Base-by-base conservation (phyloP, 1,140 invertebrate genomes). In the Drosophila oshimai region DNA sequence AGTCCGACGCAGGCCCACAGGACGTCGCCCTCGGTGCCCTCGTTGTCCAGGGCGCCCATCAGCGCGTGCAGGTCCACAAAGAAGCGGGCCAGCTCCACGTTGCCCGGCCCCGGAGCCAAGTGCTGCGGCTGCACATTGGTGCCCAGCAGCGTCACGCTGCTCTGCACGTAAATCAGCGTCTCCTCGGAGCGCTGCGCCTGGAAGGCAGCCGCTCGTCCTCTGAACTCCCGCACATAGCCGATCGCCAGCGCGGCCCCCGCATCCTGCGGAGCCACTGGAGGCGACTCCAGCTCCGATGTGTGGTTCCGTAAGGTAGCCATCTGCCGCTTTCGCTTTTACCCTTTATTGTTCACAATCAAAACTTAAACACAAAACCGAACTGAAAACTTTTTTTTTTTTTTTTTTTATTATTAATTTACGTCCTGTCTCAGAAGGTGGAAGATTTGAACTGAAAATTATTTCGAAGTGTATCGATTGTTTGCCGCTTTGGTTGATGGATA, bases 1-100 rank as follows among this genome's bases (percentile, higher is more conserved):
- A 93, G 90, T 3, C 91, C 79, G 0, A 94, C 75, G 5, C 91
- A 91, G 28, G 76, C 90, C 93, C 93, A 93, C 26, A 91, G 42
- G 2, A 89, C 60, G 12, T 84, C 84, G 2, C 80, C 71, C 20
- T 83, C 80, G 3, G 51, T 31, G 2, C 84, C 71, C n/a, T 86
- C 80, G 2, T 55, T 39, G 17, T 90, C 83, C 10, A 92, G 37
- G 1, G 65, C 46, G 20, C 76, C 74, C 87, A 91, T 90, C n/a
- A 92, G 53, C 0, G 83, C 83, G 39, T 90, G 87, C 39, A 90
- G 34, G 17, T 90, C 89, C 7, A 90, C 61, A 36, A 78, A 90
- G 34, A 90, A 90, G 29, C 88, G 83, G 0, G 74, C 71, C 39
- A 86, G 39, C 37, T 90, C 89, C 53, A 90, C 18, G 10, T 81